Base-by-base conservation (phyloP, 2,113 vertebrate genomes). In the Oryzias curvinotus region DNA sequence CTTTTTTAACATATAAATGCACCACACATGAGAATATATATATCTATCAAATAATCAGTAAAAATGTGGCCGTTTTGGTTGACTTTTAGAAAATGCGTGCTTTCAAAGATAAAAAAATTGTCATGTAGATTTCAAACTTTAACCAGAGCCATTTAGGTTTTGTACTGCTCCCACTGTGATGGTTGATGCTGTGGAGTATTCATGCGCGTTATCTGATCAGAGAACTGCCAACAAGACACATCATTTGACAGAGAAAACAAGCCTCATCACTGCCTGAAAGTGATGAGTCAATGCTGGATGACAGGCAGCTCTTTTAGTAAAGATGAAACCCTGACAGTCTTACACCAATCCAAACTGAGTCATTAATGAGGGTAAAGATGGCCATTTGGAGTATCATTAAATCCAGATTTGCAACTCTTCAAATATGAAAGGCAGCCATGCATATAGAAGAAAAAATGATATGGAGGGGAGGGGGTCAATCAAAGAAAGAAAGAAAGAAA, bases 301-400 rank as follows among this genome's bases (percentile, higher is more conserved):
- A 97, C 95, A 94, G 95, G 94, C 94, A 94, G 94, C 93, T 95
- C 94, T 93, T 95, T 96, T 95, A 95, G 94, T 94, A 94, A 92
- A 69, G 94, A 98, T 95, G 94, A 95, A 94, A 93, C 91, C 93
- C 92, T 91, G 92, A 93, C 89, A 92, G 93, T 90, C 92, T 57
- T 89, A 90, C 94, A 97, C 96, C 95, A 95, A 96, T 99, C 96
- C 95, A 94, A 95, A 95, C 91, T 90, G 93, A 95, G 95, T 95
- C 95, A 96, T 97, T 95, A 96, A 95, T 94, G 93, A 95, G 94
- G 92, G 95, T 96, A 94, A 96, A 95, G 93, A 93, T 94, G 95
- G 92, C 92, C 94, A 94, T 96, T 95, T 95, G 95, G 98, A 95
- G 97, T 95, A 92, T 95, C 94, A 97, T 98, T 98, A 97, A 95